Percentiles rank a stretch among this genome's conserved stretches.
Evolutionary conservation across 2,113 vertebrate genomes (phyloP).

Genomic region (Nycticryphes semicollaris): DNA sequence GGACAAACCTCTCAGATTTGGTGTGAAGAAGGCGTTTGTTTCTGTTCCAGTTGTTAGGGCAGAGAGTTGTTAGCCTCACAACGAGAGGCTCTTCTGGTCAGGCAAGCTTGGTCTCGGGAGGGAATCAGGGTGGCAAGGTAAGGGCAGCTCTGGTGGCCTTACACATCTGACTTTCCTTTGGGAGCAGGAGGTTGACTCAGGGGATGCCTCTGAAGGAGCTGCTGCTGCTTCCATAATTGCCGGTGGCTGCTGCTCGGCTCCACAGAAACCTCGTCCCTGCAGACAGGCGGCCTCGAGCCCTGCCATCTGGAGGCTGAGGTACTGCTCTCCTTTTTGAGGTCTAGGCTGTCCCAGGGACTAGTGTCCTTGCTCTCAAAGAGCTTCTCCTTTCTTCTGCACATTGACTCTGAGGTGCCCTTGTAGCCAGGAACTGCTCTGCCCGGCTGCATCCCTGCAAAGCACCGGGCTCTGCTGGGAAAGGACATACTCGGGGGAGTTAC

Average conservation of each 20-base stretch:
- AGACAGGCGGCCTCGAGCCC: neutral
- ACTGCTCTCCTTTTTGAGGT: neutral
- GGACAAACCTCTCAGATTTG: neutral
- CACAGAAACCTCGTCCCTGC: accelerated
- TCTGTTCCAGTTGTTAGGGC: neutral
- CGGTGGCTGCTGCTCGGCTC: neutral
- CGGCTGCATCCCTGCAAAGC: neutral
- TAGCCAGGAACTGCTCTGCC: neutral
- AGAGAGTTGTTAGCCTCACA: too few species aligned
- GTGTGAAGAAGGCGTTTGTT: neutral
- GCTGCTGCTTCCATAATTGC: neutral
- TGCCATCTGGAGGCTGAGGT: neutral
- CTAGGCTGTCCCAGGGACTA: neutral
- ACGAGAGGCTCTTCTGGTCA: neutral
- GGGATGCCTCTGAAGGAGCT: neutral
- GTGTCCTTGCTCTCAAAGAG: neutral
- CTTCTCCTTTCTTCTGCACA: neutral
- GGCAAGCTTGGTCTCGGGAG: accelerated
- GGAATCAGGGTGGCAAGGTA: neutral
- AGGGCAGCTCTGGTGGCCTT: neutral
- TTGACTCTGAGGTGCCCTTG: neutral
- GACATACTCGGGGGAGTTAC: neutral
- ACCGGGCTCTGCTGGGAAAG: neutral
- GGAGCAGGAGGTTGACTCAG: neutral
- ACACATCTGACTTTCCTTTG: neutral